Evolutionary conservation across 2,113 vertebrate species (phyloP).

Genomic region (Eurypyga helias): DNA sequence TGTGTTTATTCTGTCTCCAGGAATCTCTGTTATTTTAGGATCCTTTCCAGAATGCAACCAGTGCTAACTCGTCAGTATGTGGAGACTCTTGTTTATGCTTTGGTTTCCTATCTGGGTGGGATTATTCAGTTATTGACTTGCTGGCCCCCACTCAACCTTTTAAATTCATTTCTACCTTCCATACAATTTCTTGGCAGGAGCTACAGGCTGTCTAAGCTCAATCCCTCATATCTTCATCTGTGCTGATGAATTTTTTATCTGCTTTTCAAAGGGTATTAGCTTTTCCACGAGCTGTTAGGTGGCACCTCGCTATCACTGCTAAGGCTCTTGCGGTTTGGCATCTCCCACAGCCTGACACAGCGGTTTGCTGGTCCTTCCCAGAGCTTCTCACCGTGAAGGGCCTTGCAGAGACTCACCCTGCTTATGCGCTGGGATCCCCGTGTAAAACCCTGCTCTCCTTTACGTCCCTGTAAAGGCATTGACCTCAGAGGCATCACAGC

Average conservation of each 20-base stretch:
- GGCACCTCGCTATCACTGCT: not conserved
- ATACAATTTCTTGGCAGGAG: constrained; percentile 54
- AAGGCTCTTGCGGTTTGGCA: not conserved
- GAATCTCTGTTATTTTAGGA: constrained; percentile 70
- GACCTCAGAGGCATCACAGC: not conserved
- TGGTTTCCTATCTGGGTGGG: constrained; percentile 70
- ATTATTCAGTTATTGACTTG: constrained; percentile 72
- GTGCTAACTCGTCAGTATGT: constrained; percentile 66
- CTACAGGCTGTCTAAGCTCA: constrained; percentile 24
- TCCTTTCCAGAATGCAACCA: constrained; percentile 63
- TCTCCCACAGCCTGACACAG: not conserved
- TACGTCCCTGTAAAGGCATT: not conserved
- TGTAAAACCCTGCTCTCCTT: not conserved
- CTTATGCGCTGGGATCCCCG: rapidly evolving
- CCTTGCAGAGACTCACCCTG: not conserved
- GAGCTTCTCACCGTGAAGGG: not conserved
- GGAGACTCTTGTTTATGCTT: constrained; percentile 64
- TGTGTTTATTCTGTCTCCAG: constrained; percentile 70
- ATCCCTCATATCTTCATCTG: constrained; percentile 67
- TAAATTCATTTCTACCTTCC: constrained; percentile 63
- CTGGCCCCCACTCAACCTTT: constrained; percentile 69
- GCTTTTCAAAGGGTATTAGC: constrained; percentile 38
- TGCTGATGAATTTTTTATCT: constrained; percentile 58
- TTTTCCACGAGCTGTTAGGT: not conserved
- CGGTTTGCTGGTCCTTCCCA: not conserved